Evolutionary conservation across 2,113 vertebrate genomes (phyloP), one percentile per base, ranked within the genome.

Genomic region (Carlito syrichta): DNA sequence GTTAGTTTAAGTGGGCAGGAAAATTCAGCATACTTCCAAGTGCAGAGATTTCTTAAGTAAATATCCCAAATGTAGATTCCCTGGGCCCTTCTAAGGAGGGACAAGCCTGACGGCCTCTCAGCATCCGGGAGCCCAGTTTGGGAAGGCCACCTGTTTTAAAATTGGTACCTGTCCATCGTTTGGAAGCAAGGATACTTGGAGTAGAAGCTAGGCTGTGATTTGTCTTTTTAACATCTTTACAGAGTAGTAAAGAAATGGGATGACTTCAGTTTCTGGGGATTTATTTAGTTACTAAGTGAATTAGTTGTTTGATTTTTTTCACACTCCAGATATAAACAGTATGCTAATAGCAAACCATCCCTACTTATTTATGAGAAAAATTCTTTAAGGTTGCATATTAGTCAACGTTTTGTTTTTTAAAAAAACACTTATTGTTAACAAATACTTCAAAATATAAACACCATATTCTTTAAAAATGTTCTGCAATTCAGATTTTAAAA

Each of bases 341-440:
- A 66, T 88, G 69, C 54, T 81, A 74, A 94, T 73, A 12, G 10
- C n/a, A 81, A 60, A 78, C 8, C 71, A 66, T 23, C 50, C 40
- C 19, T 85, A 90, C 56, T 52, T 66, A 91, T 87, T 96, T 69
- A 77, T 66, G n/a, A 92, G 54, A 82, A 90, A 73, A 89, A 92
- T 60, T 54, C 22, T 71, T 89, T 90, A 88, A 69, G 23, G 62
- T 63, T 6, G n/a, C 76, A 25, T 22, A 19, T 85, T 90, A 78
- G 89, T 63, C 20, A 86, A 68, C 32, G 66, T 82, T 40, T 84
- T 95, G 43, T 85, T 73, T n/a, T n/a, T n/a, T n/a, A n/a, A 52
- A 40, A 88, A 81, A 74, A 62, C n/a, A 68, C 23, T 63, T 58
- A 27, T 35, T 86, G 23, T 38, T 76, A 82, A 62, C n/a, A 56